Base-by-base conservation (phyloP, 2,888 invertebrate species). In the Byasa hedistus region DNA sequence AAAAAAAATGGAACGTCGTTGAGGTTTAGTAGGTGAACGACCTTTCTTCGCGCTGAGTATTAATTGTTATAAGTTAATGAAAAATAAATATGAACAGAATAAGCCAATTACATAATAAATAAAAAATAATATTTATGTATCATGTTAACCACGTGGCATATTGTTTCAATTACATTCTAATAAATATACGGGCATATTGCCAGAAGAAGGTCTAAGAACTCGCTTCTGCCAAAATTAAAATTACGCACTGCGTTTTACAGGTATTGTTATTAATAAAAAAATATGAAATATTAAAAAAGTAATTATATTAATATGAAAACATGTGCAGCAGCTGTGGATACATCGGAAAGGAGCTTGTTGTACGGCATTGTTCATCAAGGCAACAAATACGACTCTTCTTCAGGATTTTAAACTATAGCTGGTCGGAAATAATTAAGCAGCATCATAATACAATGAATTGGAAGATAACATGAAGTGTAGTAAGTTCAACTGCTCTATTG, bases 201-300 rank as follows among this genome's bases (percentile, higher is more conserved):
- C 76, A 73, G 64, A 62, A 56, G 70, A 74, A 76, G 76, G 75
- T 75, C 73, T 74, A 72, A 70, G 69, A 73, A 75, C 70, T 70
- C 65, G 71, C 68, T 71, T 39, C 57, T 60, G 66, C 70, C 69
- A 73, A 73, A 73, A 72, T 74, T 74, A 73, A 71, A 73, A 36
- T 59, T 62, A 66, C 58, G n/a, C 7, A 22, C 57, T 39, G 48
- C 5, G n/a, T n/a, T 19, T 48, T 48, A 5, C 3, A 7, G 12
- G 1, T 19, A 48, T 19, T n/a, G 3, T 48, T 48, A 48, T n/a
- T 48, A 48, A 48, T n/a, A n/a, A 48, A 48, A 48, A 0, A 7
- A 12, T 15, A 8, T 39, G 15, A 5, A 39, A n/a, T 15, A 48
- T 48, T 48, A n/a, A 48, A 36, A 7, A 48, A 48, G 19, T 48